Base-by-base conservation (phyloP, 2,888 invertebrate genomes). In the Synanthedon vespiformis region DNA sequence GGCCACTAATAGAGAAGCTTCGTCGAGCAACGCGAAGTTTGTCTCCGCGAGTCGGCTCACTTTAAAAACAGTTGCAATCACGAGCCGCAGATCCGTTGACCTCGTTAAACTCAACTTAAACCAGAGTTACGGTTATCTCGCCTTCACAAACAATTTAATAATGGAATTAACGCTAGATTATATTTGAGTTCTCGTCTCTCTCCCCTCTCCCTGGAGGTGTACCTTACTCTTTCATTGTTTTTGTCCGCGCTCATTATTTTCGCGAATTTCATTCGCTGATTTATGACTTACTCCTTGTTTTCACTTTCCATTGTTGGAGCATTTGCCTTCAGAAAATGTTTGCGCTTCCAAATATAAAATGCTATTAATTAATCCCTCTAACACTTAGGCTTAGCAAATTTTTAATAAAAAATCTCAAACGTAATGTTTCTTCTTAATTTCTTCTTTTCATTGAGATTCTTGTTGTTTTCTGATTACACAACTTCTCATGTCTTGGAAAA, bases 101-200 rank as follows among this genome's bases (percentile, higher is more conserved):
- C 65, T 70, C 69, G 70, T 71, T 70, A 67, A 64, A 59, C 61
- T 61, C 57, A 65, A 69, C 67, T 72, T 67, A 63, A 68, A 68
- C 44, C 44, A 44, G 18, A 48, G 48, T 22, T 48, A 65, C 64
- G 77, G 80, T 74, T 81, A 81, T 82, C 82, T 74, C 70, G 69
- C 69, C 72, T 81, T 80, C 76, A 81, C 82, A 79, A 81, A 79
- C 81, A 82, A 83, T 83, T 83, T 81, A 82, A 82, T 83, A 80
- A 83, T 77, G 74, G 72, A 77, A 77, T 77, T 77, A 77, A 72
- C 70, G 56, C 68, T 71, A 70, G 77, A 74, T 77, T 77, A 74
- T 76, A 72, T 75, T 74, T 69, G 70, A 72, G 66, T 70, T 77
- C 72, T 74, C 71, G 66, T 68, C 69, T 66, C 62, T 66, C 62